Evolutionary conservation across 2,797 vertebrate species (phyloP), one percentile per base, ranked within the genome.

Genomic region (Dendrocincla fuliginosa): DNA sequence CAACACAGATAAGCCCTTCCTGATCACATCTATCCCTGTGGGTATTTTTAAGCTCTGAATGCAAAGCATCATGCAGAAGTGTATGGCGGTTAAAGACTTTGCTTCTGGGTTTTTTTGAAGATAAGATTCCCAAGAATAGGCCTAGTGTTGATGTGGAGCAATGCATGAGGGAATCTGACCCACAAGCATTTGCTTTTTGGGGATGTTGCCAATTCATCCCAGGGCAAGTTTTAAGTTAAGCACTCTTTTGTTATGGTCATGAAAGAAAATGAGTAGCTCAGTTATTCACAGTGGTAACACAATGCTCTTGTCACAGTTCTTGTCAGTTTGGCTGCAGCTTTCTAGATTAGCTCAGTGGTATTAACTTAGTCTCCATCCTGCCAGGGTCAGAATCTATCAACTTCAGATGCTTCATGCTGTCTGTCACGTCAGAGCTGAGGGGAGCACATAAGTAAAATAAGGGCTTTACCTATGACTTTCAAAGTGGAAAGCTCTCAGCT

Each of bases 401-500:
- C 11, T 85, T 87, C 41, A 85, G 69, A 76, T 56, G 30, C 25
- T 60, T 92, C 69, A 9, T 56, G 28, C 24, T 76, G 10, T 42
- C 67, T 68, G 70, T 71, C 71, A 75, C 0, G 0, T 56, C 71
- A 70, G 39, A 71, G 42, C 73, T 91, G 77, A 92, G 23, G 32
- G 32, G 73, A 90, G 55, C 28, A 84, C 23, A 74, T 64, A 83
- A 93, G 50, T 88, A 78, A 87, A 93, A 81, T 63, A 47, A 85
- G 39, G n/a, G 18, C 69, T 94, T 95, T 93, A 82, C 84, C 85
- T 94, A 30, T 84, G 83, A 71, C 69, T 91, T 95, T 92, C 71
- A 90, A 94, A 96, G 64, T 32, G 35, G 73, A 95, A 89, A 41
- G 63, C 39, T 79, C 77, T 75, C 80, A 84, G 69, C 35, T 84